These are phyloP conservation scores for Anhinga rufa DNA, from an alignment of 2,113 vertebrate genomes.

Conservation along the genomic window DNA sequence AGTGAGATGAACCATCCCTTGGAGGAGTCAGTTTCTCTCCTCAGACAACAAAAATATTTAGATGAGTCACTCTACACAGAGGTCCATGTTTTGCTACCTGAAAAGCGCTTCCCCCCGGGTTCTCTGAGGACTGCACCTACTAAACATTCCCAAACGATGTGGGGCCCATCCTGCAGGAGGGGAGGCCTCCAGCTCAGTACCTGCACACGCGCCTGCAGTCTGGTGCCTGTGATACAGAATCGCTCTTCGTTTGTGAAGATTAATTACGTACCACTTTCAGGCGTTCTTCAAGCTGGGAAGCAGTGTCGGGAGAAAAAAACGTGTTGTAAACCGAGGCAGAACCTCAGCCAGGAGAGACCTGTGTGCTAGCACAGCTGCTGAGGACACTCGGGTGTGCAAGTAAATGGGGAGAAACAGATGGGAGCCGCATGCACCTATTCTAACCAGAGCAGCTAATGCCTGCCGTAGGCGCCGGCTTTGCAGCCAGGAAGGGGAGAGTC, in stretches of 20 bases:
- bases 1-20: neutral
- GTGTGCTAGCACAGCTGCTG: neutral
- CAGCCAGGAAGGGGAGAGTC: neutral
- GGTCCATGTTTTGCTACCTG: neutral
- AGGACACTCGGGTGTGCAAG: neutral
- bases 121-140: neutral
- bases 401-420: fast-evolving
- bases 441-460: fast-evolving
- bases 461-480: fast-evolving
- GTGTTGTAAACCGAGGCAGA: neutral
- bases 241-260: neutral
- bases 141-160: fast-evolving
- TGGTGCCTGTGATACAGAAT: too few species aligned
- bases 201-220: fast-evolving
- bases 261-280: neutral
- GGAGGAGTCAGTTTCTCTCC: neutral
- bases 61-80: neutral
- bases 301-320: neutral
- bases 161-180: neutral
- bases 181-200: neutral
- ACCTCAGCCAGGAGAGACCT: neutral
- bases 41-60: neutral
- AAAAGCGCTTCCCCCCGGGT: fast-evolving
- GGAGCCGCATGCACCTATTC: fast-evolving
- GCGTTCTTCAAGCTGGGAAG: neutral